These are phyloP conservation scores for Aphelocoma californica DNA, from an alignment of 2,797 vertebrate species.

Conservation along the genomic window DNA sequence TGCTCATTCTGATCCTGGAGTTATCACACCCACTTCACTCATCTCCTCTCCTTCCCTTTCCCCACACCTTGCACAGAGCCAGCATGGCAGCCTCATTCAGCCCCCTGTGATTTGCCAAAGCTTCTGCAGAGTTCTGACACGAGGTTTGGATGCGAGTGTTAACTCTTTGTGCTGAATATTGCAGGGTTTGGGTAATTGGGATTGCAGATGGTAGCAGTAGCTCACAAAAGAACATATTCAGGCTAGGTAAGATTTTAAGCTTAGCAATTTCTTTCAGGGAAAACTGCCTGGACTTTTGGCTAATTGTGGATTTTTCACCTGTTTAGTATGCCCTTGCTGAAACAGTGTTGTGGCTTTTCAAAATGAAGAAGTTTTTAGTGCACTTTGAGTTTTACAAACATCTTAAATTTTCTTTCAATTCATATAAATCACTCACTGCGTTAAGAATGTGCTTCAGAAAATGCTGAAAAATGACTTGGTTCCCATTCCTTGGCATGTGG, in stretches of 20 bases:
- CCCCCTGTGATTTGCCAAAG: background rate
- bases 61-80: background rate
- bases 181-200: background rate
- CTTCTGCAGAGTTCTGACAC: background rate
- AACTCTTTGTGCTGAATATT: background rate
- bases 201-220: background rate
- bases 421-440: rapidly evolving
- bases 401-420: background rate
- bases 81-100: background rate
- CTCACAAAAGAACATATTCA: background rate
- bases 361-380: background rate
- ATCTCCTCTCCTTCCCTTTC: background rate
- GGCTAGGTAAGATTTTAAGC: background rate
- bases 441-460: background rate
- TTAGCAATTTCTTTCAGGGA: background rate
- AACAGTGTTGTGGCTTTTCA: background rate
- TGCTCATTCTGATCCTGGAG: background rate
- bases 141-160: rapidly evolving
- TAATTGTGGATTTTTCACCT: background rate
- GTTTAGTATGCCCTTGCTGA: background rate
- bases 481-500: background rate
- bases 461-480: background rate
- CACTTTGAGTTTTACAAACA: background rate
- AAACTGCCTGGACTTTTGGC: background rate
- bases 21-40: too few species aligned